Conservation (phyloP, 2,113 vertebrate species). For the human region GRCh38 chr5:6842501-6843000, state of each 20-base stretch:
- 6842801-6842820: background rate
- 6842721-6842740: background rate
- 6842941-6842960: background rate
- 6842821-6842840: background rate
- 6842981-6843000: background rate
- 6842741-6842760: background rate
- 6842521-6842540: no score
- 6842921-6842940: accelerated
- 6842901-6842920: background rate
- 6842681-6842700: background rate
- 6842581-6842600: accelerated
- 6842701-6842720: background rate
- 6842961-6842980: background rate
- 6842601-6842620: no score
- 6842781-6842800: background rate
- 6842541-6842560: accelerated
- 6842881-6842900: background rate
- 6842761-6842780: background rate
- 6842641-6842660: background rate
- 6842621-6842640: background rate
- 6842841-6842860: background rate
- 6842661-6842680: background rate
- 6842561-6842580: background rate
- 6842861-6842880: background rate
- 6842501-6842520: background rate